phyloP scores from a whole-genome alignment of 2,797 vertebrate genomes.

The Acipenser ruthenus region DNA sequence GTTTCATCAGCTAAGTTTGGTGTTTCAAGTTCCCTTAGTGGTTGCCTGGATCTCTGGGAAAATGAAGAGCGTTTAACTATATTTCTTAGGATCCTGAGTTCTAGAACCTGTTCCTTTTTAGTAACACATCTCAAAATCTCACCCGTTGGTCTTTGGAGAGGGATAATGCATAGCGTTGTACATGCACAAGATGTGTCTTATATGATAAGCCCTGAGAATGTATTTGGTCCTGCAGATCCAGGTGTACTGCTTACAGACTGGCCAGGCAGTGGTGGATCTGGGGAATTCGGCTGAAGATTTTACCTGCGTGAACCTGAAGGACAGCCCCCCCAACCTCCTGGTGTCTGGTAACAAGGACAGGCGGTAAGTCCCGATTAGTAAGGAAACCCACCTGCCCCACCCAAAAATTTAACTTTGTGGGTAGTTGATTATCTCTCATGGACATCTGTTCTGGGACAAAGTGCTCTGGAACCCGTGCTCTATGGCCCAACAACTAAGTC shows the following conservation, averaged over 20 bases:
- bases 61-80: too few relatives aligned
- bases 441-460: slow-evolving; percentile 35
- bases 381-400: background rate
- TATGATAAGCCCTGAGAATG: too few relatives aligned
- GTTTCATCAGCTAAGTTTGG: too few relatives aligned
- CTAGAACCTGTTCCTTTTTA: too few relatives aligned
- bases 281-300: slow-evolving; percentile 81
- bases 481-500: slow-evolving; percentile 14
- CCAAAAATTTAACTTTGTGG: slow-evolving; percentile 9
- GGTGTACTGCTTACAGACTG: slow-evolving; percentile 78
- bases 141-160: too few relatives aligned
- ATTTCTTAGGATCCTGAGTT: too few relatives aligned
- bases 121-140: too few relatives aligned
- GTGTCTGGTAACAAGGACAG: slow-evolving; percentile 90
- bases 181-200: too few relatives aligned
- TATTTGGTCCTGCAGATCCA: slow-evolving; percentile 61
- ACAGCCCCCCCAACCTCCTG: slow-evolving; percentile 73
- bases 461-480: slow-evolving; percentile 14
- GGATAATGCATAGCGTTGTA: too few relatives aligned
- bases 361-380: slow-evolving; percentile 54
- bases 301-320: slow-evolving; percentile 78
- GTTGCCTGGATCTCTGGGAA: too few relatives aligned
- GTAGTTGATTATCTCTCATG: slow-evolving; percentile 21
- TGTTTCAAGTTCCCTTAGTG: too few relatives aligned
- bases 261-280: slow-evolving; percentile 63